These are phyloP conservation scores for Hyposoter dolosus DNA, from an alignment of 2,888 invertebrate species.

Conservation along the genomic window DNA sequence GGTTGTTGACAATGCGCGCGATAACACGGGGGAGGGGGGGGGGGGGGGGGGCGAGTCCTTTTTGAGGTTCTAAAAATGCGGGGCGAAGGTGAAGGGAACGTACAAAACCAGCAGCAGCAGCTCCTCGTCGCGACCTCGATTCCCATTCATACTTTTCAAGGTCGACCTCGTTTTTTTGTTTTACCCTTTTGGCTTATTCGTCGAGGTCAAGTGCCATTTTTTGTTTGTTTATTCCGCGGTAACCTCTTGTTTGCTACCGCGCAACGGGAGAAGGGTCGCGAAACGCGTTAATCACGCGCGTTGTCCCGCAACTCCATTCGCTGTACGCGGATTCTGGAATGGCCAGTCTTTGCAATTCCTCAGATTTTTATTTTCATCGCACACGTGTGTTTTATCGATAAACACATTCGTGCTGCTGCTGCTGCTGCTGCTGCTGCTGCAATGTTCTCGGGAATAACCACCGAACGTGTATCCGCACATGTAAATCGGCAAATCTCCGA, in stretches of 20 bases:
- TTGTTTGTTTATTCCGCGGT: background rate
- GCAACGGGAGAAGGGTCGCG: slow-evolving; percentile 40
- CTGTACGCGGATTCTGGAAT: slow-evolving; percentile 44
- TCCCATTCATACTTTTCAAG: no score
- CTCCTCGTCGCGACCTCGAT: no score
- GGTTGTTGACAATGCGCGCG: slow-evolving; percentile 55
- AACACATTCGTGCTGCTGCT: no score
- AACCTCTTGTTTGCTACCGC: background rate
- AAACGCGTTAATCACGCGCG: slow-evolving; percentile 42
- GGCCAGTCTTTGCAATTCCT: slow-evolving; percentile 22
- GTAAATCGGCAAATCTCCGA: slow-evolving; percentile 29
- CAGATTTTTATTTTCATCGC: background rate
- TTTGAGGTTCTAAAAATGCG: slow-evolving; percentile 5
- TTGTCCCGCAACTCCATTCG: slow-evolving; percentile 24
- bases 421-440: no score
- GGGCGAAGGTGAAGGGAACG: no score
- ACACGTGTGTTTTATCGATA: background rate
- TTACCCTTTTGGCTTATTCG: background rate
- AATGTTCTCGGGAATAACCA: slow-evolving; percentile 1
- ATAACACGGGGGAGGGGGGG: no score
- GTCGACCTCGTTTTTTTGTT: no score
- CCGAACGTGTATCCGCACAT: slow-evolving; percentile 17
- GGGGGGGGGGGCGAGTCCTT: no score
- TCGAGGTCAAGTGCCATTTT: background rate
- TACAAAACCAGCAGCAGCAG: no score